Percentiles rank a stretch among this genome's conserved stretches.
These are phyloP conservation scores for Thyatira batis DNA, from an alignment of 2,888 invertebrate species.

Conservation along the genomic window DNA sequence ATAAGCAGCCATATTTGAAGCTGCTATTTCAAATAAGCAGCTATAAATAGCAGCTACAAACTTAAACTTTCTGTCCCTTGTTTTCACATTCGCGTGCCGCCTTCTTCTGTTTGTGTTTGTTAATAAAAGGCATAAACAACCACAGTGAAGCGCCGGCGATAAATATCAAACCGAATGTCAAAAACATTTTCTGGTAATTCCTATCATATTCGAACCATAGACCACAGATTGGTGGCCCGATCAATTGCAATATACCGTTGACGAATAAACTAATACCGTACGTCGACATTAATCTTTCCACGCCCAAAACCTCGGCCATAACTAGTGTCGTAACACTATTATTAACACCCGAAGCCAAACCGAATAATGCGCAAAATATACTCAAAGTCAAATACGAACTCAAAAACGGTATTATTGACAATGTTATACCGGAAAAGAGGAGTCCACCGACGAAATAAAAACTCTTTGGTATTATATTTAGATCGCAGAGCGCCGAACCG, in stretches of 20 bases:
- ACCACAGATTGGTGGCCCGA: constrained; percentile 92
- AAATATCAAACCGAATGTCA: constrained; percentile 88
- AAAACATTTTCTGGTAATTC: constrained; percentile 87
- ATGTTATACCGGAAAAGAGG: constrained; percentile 88
- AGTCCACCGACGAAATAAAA: constrained; percentile 92
- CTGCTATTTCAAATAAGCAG: no score
- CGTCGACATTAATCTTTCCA: constrained; percentile 90
- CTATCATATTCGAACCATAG: constrained; percentile 84
- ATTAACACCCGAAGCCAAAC: constrained; percentile 91
- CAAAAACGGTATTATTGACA: constrained; percentile 87
- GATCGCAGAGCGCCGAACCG: constrained; percentile 91
- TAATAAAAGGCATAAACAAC: constrained; percentile 89
- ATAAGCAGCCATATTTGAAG: no score
- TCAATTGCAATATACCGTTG: constrained; percentile 90
- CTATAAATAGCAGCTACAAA: background rate
- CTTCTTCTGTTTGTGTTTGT: constrained; percentile 58
- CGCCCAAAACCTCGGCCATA: constrained; percentile 93
- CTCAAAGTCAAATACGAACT: constrained; percentile 84
- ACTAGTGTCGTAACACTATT: constrained; percentile 93
- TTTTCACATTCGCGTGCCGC: constrained; percentile 25
- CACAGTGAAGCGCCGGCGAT: constrained; percentile 88
- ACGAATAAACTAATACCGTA: constrained; percentile 94
- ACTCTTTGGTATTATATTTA: constrained; percentile 89
- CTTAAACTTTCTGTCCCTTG: constrained; percentile 33
- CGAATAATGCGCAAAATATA: constrained; percentile 88